phyloP scores from a whole-genome alignment of 2,888 invertebrate genomes.

The Endotricha flammealis region DNA sequence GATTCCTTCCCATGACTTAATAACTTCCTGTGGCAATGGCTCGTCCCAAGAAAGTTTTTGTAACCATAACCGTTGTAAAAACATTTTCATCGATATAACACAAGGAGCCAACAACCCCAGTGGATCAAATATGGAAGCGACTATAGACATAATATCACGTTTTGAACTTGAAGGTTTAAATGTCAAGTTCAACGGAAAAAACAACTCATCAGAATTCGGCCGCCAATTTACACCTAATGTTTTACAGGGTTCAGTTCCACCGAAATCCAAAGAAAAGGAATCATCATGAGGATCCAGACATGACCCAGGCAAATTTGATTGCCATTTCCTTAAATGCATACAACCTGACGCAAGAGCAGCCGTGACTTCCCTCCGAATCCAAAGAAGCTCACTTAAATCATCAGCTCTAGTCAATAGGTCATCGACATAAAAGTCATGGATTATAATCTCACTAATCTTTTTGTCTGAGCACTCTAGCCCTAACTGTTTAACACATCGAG shows the following conservation, averaged over 20 bases:
- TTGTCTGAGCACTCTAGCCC: constrained; percentile 18
- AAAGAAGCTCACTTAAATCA: constrained; percentile 8
- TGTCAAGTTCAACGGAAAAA: constrained; percentile 7
- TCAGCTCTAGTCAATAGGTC: constrained; percentile 21
- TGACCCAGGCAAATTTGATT: constrained; percentile 21
- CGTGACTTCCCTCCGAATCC: constrained; percentile 14
- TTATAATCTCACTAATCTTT: constrained; percentile 17
- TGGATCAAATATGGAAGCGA: constrained; percentile 25
- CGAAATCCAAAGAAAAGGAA: constrained; percentile 16
- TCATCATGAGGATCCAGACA: constrained; percentile 7
- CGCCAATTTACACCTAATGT: constrained; percentile 20
- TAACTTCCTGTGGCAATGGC: constrained; percentile 2
- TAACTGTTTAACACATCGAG: constrained; percentile 22
- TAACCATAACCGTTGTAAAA: constrained; percentile 25
- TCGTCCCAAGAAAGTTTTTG: constrained; percentile 26
- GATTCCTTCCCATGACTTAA: not conserved
- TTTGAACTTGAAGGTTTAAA: constrained; percentile 12
- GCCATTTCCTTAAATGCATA: constrained; percentile 24
- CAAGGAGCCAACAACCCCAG: constrained; percentile 23
- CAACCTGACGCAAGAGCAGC: constrained; percentile 18
- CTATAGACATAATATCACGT: constrained; percentile 20
- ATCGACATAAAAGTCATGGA: constrained; percentile 27
- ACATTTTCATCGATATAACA: constrained; percentile 21
- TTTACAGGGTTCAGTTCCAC: constrained; percentile 12
- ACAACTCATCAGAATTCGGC: constrained; percentile 13